These are phyloP conservation scores for Tupaia chinensis DNA, from an alignment of 2,113 vertebrate genomes.

Conservation along the genomic window DNA sequence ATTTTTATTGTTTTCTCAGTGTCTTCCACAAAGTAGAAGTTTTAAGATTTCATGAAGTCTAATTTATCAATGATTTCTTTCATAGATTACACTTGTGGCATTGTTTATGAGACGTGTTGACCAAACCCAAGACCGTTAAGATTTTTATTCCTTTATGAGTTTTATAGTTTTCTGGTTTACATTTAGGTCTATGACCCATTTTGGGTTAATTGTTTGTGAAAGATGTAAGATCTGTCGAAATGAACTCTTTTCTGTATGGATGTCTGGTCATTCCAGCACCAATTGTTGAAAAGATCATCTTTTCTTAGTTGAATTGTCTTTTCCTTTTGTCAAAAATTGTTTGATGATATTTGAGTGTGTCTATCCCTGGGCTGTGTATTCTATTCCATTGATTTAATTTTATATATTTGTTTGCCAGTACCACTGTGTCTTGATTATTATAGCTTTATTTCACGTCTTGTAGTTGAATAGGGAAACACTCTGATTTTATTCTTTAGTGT, in stretches of 20 bases:
- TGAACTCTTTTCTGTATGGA: background rate
- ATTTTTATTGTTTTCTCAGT: slow-evolving; percentile 9
- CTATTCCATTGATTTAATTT: background rate
- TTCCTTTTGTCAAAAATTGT: background rate
- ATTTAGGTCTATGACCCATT: background rate
- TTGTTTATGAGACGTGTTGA: background rate
- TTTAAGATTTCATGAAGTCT: background rate
- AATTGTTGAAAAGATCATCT: background rate
- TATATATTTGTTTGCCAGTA: background rate
- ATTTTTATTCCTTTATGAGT: background rate
- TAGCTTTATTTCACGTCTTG: background rate
- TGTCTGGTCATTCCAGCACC: background rate
- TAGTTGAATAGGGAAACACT: background rate
- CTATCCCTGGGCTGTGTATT: background rate
- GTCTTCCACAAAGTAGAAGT: background rate
- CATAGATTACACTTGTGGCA: background rate
- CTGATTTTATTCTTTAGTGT: background rate
- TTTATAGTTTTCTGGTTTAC: background rate
- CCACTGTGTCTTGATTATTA: background rate
- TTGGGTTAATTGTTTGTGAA: background rate
- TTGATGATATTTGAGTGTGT: background rate
- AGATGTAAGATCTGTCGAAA: background rate
- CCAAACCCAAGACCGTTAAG: background rate
- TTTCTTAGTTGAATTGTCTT: background rate
- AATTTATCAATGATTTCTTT: background rate